Evolutionary conservation across 2,113 vertebrate species (phyloP).

Genomic region (Pedionomus torquatus): DNA sequence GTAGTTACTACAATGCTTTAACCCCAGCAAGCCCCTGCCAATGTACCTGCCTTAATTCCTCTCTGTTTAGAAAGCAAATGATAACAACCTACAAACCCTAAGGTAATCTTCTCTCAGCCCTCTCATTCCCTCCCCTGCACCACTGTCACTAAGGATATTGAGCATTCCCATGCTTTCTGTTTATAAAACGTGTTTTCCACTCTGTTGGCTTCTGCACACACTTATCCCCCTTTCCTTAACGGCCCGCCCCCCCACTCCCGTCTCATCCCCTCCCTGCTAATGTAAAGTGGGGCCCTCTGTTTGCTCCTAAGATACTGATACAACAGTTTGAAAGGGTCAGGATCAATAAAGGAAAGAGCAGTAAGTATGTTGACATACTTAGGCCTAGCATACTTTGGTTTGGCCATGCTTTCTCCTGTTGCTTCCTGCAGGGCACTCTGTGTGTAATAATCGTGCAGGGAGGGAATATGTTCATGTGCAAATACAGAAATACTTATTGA

Average conservation of each 20-base stretch:
- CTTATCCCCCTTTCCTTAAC: neutral
- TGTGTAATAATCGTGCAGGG: neutral
- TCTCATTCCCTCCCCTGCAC: neutral
- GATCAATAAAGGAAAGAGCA: neutral
- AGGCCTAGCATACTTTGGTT: neutral
- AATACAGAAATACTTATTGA: neutral
- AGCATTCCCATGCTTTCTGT: slow-evolving; percentile 53
- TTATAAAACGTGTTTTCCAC: slow-evolving; percentile 40
- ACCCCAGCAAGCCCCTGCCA: neutral
- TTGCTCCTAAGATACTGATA: neutral
- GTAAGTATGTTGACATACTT: neutral
- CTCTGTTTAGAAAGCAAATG: slow-evolving; percentile 33
- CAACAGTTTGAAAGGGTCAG: neutral
- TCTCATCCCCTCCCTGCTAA: neutral
- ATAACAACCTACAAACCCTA: neutral
- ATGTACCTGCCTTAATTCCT: neutral
- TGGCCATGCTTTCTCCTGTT: neutral
- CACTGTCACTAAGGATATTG: neutral
- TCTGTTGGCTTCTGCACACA: neutral
- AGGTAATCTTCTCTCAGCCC: neutral
- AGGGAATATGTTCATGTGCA: neutral
- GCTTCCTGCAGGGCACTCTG: neutral
- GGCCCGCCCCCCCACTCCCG: too few species aligned
- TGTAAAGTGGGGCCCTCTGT: neutral
- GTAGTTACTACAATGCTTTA: neutral